These are phyloP conservation scores for Pandemis corylana DNA, from an alignment of 2,888 invertebrate species.

Conservation along the genomic window DNA sequence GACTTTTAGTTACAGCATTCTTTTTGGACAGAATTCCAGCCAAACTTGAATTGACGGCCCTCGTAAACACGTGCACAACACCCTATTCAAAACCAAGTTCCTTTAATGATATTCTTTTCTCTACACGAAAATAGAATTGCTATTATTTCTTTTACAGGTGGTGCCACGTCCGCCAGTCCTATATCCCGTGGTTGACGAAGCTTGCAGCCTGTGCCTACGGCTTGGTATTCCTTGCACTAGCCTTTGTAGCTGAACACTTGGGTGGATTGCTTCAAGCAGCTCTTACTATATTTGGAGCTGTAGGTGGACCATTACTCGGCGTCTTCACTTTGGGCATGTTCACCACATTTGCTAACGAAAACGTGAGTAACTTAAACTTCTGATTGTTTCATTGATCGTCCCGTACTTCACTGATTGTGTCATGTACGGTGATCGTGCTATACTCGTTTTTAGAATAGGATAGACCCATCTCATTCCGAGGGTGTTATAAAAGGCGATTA, in stretches of 20 bases:
- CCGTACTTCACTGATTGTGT: too few species aligned
- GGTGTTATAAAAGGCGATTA: too few species aligned
- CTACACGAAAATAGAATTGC: not conserved
- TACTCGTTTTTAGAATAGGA: too few species aligned
- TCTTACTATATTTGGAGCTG: conserved; percentile 93
- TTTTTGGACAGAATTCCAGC: not conserved
- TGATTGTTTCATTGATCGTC: too few species aligned
- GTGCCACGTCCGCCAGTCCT: conserved; percentile 62
- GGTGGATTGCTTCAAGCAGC: conserved; percentile 95
- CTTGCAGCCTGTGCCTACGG: conserved; percentile 90
- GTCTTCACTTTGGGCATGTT: conserved; percentile 95
- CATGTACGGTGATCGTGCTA: too few species aligned
- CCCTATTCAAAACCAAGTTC: not conserved
- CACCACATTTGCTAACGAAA: conserved; percentile 89
- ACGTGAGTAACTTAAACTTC: conserved; percentile 68
- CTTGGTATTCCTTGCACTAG: conserved; percentile 90
- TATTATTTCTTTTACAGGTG: conserved; percentile 57
- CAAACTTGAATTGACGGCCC: not conserved
- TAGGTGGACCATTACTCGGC: conserved; percentile 94
- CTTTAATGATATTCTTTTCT: too few species aligned
- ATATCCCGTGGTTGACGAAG: conserved; percentile 85
- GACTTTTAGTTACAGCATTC: not conserved
- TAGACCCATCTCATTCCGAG: too few species aligned
- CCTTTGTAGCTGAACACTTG: conserved; percentile 92
- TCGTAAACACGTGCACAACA: not conserved